These are phyloP conservation scores for Bothrops alternatus DNA, from an alignment of 2,797 vertebrate genomes.

Conservation along the genomic window DNA sequence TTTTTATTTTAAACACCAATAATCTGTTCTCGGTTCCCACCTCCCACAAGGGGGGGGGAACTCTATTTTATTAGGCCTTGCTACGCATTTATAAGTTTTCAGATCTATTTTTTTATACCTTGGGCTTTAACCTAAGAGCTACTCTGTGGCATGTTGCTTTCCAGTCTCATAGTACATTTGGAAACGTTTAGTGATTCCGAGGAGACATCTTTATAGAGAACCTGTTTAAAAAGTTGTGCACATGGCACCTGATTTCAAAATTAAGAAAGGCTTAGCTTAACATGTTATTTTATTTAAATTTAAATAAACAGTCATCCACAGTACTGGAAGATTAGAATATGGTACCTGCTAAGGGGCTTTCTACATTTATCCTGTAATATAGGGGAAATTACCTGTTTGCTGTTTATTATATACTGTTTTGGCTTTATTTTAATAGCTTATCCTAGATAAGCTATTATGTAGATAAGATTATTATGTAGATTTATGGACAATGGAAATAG, in stretches of 20 bases:
- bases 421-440: slow-evolving; percentile 42
- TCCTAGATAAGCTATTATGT: slow-evolving; percentile 28
- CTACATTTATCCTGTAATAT: slow-evolving; percentile 54
- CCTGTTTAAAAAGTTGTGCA: slow-evolving; percentile 26
- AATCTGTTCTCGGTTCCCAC: background rate
- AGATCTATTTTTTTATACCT: slow-evolving; percentile 41
- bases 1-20: background rate
- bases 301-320: slow-evolving; percentile 39
- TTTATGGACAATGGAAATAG: slow-evolving; percentile 62
- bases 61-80: slow-evolving; percentile 48
- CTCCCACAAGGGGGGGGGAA: slow-evolving; percentile 28
- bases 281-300: background rate
- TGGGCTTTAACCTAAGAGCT: slow-evolving; percentile 3
- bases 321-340: slow-evolving; percentile 49
- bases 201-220: slow-evolving; percentile 63
- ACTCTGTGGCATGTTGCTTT: slow-evolving; percentile 43
- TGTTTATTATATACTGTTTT: slow-evolving; percentile 54
- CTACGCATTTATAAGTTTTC: slow-evolving; percentile 32
- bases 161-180: slow-evolving; percentile 50
- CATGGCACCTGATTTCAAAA: slow-evolving; percentile 32
- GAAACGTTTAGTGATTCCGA: slow-evolving; percentile 57
- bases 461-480: slow-evolving; percentile 36
- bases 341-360: slow-evolving; percentile 34
- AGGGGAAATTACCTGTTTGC: slow-evolving; percentile 50
- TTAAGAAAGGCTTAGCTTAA: slow-evolving; percentile 38